Conservation (phyloP, 2,888 invertebrate genomes). For the Trachelus stipa region DNA sequence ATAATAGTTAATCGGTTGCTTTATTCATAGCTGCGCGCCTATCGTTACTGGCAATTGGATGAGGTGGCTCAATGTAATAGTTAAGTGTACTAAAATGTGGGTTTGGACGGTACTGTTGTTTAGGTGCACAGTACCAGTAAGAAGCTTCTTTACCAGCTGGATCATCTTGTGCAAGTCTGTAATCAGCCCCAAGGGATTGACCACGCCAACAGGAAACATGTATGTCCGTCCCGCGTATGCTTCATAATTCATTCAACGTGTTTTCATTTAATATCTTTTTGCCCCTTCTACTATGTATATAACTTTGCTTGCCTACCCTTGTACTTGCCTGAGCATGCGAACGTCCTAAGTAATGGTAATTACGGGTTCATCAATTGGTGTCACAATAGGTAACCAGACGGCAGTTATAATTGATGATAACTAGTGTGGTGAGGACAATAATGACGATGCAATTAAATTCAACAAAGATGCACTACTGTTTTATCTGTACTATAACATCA, state of each 20-base stretch:
- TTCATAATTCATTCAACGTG: neutral
- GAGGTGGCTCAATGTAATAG: constrained; percentile 22
- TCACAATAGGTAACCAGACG: neutral
- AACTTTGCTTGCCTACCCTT: neutral
- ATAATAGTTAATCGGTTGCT: neutral
- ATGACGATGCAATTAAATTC: neutral
- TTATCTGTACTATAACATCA: neutral
- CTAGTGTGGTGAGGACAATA: neutral
- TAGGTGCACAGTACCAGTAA: constrained; percentile 96
- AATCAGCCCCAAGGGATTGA: constrained; percentile 83
- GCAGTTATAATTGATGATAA: neutral
- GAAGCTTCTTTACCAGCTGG: constrained; percentile 94
- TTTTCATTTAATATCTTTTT: neutral
- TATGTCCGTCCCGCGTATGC: constrained; percentile 67
- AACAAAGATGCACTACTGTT: neutral
- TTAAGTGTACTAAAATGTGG: constrained; percentile 33
- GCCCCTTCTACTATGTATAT: neutral
- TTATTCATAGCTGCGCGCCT: constrained; percentile 7
- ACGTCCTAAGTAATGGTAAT: neutral
- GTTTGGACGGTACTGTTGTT: constrained; percentile 55
- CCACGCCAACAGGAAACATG: constrained; percentile 80
- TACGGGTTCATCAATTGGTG: neutral
- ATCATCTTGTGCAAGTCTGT: constrained; percentile 95
- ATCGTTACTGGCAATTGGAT: constrained; percentile 18
- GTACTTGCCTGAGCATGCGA: neutral